These are phyloP conservation scores for Patiria miniata DNA, from an alignment of 35 echinoderm and acorn worm species.

Conservation along the genomic window DNA sequence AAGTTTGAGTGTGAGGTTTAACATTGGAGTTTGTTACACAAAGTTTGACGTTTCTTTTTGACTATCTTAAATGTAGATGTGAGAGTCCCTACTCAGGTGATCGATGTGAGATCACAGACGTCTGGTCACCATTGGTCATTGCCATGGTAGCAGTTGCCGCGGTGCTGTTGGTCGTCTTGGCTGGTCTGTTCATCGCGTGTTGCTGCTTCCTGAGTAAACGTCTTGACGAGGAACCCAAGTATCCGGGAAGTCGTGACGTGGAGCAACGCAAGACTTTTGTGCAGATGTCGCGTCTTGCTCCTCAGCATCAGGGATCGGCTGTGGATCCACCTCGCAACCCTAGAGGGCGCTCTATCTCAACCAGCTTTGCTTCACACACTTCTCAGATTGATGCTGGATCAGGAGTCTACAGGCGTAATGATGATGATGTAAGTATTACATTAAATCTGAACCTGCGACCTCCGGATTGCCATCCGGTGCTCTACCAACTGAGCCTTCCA, in stretches of 20 bases:
- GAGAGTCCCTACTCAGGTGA: conserved; percentile 29
- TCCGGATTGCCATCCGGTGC: too few relatives aligned
- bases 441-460: too few relatives aligned
- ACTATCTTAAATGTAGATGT: conserved; percentile 13
- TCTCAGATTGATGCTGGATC: background rate
- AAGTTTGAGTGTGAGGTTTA: background rate
- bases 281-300: background rate
- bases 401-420: background rate
- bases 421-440: background rate
- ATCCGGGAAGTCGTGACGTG: background rate
- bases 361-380: background rate
- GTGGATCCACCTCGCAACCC: background rate
- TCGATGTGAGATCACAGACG: conserved; percentile 35
- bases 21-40: background rate
- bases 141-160: conserved; percentile 29
- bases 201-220: conserved; percentile 46
- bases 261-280: background rate
- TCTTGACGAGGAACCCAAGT: conserved; percentile 9
- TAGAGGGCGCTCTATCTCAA: background rate
- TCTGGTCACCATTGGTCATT: conserved; percentile 35
- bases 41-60: background rate
- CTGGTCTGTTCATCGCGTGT: conserved; percentile 16
- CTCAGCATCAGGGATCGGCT: background rate
- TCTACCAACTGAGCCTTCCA: too few relatives aligned
- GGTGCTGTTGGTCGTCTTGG: conserved; percentile 28